Evolutionary conservation across 2,888 invertebrate genomes (phyloP).

Genomic region (Nymphalis c-album): DNA sequence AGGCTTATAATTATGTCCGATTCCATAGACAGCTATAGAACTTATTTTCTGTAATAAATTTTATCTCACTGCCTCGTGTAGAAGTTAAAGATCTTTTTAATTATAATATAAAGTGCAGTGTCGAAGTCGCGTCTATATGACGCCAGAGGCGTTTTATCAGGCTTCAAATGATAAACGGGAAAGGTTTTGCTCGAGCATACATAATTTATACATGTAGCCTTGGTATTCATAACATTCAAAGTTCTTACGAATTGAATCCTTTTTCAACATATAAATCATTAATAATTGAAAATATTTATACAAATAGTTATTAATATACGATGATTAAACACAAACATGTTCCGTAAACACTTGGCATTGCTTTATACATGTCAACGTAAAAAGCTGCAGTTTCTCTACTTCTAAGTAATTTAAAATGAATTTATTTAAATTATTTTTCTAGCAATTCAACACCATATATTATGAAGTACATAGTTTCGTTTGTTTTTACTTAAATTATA

Average conservation of each 20-base stretch:
- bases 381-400: background rate
- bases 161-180: conserved; percentile 5
- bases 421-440: background rate
- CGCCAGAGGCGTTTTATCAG: conserved; percentile 1
- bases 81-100: background rate
- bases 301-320: background rate
- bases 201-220: too few species aligned
- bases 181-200: too few species aligned
- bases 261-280: background rate
- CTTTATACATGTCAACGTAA: background rate
- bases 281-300: background rate
- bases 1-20: too few species aligned
- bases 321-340: background rate
- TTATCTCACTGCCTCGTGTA: background rate
- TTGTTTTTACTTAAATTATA: too few species aligned
- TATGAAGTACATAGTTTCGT: background rate
- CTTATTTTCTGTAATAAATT: background rate
- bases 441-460: background rate
- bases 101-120: background rate
- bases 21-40: too few species aligned
- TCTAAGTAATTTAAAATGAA: background rate
- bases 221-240: too few species aligned
- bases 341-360: conserved; percentile 11
- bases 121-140: background rate
- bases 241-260: background rate